phyloP scores from a whole-genome alignment of 2,888 invertebrate species.

The Tryphoninae sp. region DNA sequence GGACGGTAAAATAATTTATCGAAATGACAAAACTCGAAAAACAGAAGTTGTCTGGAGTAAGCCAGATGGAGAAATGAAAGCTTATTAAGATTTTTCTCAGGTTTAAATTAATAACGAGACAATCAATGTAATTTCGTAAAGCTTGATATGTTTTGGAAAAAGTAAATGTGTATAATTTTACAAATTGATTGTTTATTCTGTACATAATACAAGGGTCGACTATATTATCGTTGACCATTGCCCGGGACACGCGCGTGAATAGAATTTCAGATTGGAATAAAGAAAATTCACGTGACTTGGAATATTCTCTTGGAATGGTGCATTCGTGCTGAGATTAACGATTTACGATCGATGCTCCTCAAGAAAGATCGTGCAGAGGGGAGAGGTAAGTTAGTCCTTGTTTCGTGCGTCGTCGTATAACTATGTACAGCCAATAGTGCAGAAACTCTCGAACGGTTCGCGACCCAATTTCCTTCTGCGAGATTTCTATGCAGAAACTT shows the following conservation, averaged over 20 bases:
- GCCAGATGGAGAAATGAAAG: no score
- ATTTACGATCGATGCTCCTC: constrained; percentile 55
- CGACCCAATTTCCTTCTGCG: constrained; percentile 50
- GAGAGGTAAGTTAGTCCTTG: not conserved
- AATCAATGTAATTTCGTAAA: no score
- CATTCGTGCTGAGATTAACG: constrained; percentile 41
- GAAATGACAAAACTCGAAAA: no score
- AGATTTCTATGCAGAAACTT: constrained; percentile 59
- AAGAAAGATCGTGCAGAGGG: constrained; percentile 7
- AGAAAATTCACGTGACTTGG: not conserved
- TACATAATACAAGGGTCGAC: not conserved
- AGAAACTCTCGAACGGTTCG: constrained; percentile 22
- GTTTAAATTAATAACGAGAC: no score
- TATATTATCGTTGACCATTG: not conserved
- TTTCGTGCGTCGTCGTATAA: constrained; percentile 5
- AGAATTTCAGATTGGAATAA: constrained; percentile 15
- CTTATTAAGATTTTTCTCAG: no score
- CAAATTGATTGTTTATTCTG: not conserved
- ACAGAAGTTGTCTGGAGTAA: no score
- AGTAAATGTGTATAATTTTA: not conserved
- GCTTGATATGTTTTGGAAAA: no score
- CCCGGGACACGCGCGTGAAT: constrained; percentile 6
- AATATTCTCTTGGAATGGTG: not conserved
- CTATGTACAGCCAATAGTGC: constrained; percentile 1
- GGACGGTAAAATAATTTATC: no score